phyloP scores from a whole-genome alignment of 2,113 vertebrate species.

The Struthidea cinerea region DNA sequence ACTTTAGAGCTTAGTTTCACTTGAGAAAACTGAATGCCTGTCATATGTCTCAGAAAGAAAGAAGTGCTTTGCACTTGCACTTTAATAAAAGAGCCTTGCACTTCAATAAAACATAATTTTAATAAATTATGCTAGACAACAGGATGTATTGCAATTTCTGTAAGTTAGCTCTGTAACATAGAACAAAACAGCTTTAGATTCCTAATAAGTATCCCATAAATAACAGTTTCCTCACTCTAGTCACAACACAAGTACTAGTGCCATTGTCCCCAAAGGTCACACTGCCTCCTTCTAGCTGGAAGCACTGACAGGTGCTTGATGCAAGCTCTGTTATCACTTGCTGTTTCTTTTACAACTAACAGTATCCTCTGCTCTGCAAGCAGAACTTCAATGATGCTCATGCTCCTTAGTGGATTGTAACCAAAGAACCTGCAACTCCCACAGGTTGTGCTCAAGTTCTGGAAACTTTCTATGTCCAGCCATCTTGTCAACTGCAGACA shows the following conservation, averaged over 20 bases:
- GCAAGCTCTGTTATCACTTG: not conserved
- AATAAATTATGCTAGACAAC: not conserved
- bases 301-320: not conserved
- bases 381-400: not conserved
- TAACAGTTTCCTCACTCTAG: not conserved
- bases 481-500: conserved; percentile 16
- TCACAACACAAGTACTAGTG: not conserved
- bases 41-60: not conserved
- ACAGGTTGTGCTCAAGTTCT: not conserved
- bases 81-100: not conserved
- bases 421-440: conserved; percentile 39
- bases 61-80: not conserved
- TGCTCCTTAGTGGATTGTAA: not conserved
- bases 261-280: not conserved
- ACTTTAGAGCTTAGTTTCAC: not conserved
- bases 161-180: not conserved
- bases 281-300: not conserved
- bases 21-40: not conserved
- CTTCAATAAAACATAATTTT: not conserved
- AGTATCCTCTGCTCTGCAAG: not conserved
- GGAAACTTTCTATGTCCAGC: conserved; percentile 32
- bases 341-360: not conserved
- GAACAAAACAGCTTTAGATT: not conserved
- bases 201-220: not conserved
- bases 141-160: not conserved